A percentile compares a stretch with the other conserved stretches of the same genome.
phyloP scores from a whole-genome alignment of 2,888 invertebrate genomes.

The Lycia hirtaria region DNA sequence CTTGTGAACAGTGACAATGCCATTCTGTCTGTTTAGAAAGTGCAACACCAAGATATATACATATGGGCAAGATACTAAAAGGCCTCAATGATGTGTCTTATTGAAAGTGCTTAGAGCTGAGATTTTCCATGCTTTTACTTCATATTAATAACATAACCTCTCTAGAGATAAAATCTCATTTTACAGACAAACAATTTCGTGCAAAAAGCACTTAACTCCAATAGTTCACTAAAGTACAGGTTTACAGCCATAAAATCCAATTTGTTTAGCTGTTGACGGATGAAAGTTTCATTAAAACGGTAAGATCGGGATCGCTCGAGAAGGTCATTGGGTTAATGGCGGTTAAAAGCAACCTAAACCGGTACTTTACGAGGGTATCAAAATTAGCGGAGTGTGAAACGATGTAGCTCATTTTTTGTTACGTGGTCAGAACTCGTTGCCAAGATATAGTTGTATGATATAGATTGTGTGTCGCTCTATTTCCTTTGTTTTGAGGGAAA shows the following conservation, averaged over 20 bases:
- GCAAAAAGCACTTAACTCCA: no score
- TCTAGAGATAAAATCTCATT: no score
- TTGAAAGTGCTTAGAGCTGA: no score
- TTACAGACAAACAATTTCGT: no score
- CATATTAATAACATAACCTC: no score
- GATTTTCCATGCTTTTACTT: no score
- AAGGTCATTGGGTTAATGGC: slow-evolving; percentile 14
- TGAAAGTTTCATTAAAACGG: neutral
- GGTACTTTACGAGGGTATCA: slow-evolving; percentile 23
- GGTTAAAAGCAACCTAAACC: slow-evolving; percentile 7
- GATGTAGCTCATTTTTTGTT: slow-evolving; percentile 16
- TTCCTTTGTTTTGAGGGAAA: neutral
- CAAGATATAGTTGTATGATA: neutral
- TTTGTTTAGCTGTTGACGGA: slow-evolving; percentile 1
- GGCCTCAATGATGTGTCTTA: no score
- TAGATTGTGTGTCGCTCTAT: neutral
- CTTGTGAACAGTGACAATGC: no score
- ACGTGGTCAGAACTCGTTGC: slow-evolving; percentile 1
- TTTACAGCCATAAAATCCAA: neutral
- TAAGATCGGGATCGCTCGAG: neutral
- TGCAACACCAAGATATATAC: no score
- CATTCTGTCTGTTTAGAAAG: no score
- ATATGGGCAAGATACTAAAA: no score
- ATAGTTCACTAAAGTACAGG: no score
- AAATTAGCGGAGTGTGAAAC: slow-evolving; percentile 25